These are phyloP conservation scores for Lamellibrachia luymesi DNA, from an alignment of 1,140 invertebrate species.

Conservation along the genomic window DNA sequence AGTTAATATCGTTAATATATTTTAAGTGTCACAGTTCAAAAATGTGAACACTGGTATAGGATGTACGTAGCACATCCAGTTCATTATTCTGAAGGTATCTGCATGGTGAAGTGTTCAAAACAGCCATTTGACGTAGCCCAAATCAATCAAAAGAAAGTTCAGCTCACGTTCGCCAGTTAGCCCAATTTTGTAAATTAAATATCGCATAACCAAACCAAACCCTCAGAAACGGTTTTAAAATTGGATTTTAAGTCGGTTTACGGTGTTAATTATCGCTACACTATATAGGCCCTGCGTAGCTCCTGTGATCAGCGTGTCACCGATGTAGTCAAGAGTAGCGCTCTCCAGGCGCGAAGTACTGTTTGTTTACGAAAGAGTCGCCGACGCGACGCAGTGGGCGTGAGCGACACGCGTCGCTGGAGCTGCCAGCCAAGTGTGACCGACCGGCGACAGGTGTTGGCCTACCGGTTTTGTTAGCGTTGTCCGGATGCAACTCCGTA, in stretches of 20 bases:
- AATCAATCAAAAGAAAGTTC: no score
- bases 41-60: no score
- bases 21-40: no score
- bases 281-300: background rate
- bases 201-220: background rate
- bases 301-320: background rate
- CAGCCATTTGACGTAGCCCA: no score
- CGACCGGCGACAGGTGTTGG: background rate
- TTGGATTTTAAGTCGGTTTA: background rate
- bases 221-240: background rate
- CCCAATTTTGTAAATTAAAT: no score
- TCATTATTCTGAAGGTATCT: no score
- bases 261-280: background rate
- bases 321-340: background rate
- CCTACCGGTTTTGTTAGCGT: background rate
- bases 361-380: background rate
- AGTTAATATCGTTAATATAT: no score
- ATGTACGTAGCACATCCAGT: no score
- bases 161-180: no score
- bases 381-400: background rate
- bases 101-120: no score
- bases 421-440: background rate
- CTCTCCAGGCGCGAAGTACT: background rate
- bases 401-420: conserved; percentile 2
- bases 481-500: background rate